phyloP scores from a whole-genome alignment of 2,113 vertebrate species.

The Empidonax alnorum region DNA sequence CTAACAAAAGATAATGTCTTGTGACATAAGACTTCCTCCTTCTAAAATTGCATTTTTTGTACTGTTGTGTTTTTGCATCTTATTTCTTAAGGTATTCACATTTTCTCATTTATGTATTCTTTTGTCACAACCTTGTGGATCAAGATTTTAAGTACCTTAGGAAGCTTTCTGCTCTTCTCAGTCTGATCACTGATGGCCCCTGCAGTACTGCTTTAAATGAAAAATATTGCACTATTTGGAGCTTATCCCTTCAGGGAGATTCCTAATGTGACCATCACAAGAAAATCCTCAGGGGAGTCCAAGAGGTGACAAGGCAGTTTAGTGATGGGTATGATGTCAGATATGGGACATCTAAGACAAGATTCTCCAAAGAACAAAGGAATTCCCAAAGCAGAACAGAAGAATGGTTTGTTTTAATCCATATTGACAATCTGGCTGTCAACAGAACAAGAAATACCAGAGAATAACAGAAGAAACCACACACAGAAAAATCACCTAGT shows the following conservation, averaged over 20 bases:
- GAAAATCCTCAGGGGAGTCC: background rate
- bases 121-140: background rate
- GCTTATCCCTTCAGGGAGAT: background rate
- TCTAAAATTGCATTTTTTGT: background rate
- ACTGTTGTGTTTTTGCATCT: fast-evolving
- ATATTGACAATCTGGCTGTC: background rate
- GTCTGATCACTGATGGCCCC: background rate
- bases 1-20: background rate
- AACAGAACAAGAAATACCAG: background rate
- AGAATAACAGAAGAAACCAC: background rate
- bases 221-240: background rate
- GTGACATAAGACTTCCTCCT: background rate
- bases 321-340: background rate
- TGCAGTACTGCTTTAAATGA: background rate
- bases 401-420: background rate
- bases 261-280: background rate
- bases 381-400: background rate
- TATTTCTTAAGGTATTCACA: background rate
- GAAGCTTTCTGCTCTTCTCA: background rate
- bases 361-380: background rate
- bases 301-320: background rate
- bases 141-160: background rate
- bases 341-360: background rate
- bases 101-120: background rate
- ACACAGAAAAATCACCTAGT: background rate